Base-by-base conservation (phyloP, 2,113 vertebrate species). In the Hassar affinis region DNA sequence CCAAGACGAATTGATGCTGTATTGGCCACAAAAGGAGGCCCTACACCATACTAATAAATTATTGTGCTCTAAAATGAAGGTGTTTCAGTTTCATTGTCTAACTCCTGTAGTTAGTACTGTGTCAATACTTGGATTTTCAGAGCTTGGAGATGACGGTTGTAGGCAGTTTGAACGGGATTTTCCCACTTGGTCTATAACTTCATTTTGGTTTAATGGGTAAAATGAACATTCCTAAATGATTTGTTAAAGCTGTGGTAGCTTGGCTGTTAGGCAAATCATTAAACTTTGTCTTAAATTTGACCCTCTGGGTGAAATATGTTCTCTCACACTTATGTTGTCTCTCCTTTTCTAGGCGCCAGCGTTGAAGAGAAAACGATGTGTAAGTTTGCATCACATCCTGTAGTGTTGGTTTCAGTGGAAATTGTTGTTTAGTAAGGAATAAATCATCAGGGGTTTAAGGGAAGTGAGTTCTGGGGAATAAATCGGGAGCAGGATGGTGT, bases 341-440 rank as follows among this genome's bases (percentile, higher is more conserved):
- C 20, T 77, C 10, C 51, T 56, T 77, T 56, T 38, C 30, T 56
- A 77, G 74, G 74, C 11, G 20, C 38, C 74, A 77, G 74, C 74
- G 3, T 3, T 30, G 74, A 56, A 22, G 74, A 56, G 51, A 56
- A 56, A 56, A 1, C 51, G 14, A 4, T 3, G 11, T 7, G 74
- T 77, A 77, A 77, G 74, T 77, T 52, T 75, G 33, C 20, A 33
- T 49, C n/a, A n/a, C 42, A 47, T n/a, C 22, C 12, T 72, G 11
- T 72, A 47, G 11, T 49, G 42, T 72, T 27, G 69, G 25, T 27
- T n/a, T 45, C 45, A 14, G 11, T 71, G 20, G 30, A n/a, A 66
- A 33, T 66, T 35, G 62, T 33, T 66, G 62, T 66, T 35, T 3
- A 35, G 33, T 11, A 45, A 12, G 22, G 25, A 69, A 25, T 5